A percentile compares a stretch with the other conserved stretches of the same genome.
These are phyloP conservation scores for Micromys minutus DNA, from an alignment of 2,113 vertebrate genomes.

Conservation along the genomic window DNA sequence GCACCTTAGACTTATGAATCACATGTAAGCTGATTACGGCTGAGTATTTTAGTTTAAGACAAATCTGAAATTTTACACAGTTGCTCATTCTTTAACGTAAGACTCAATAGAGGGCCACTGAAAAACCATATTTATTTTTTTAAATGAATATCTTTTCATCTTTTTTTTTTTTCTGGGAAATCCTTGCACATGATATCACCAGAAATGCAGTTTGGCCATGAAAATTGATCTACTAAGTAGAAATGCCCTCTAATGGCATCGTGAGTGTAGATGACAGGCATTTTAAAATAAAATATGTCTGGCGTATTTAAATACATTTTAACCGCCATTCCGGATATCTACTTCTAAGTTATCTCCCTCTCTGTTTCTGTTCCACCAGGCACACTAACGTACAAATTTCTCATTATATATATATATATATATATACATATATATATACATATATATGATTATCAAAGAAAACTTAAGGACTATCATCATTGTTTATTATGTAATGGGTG, in stretches of 20 bases:
- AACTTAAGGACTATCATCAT: background rate
- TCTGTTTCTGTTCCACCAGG: background rate
- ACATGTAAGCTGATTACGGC: constrained; percentile 31
- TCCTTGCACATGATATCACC: constrained; percentile 26
- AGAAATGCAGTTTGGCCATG: constrained; percentile 35
- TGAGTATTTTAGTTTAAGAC: constrained; percentile 58
- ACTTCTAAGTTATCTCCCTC: background rate
- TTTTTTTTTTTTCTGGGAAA: constrained; percentile 48
- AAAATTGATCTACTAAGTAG: constrained; percentile 38
- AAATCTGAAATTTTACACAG: constrained; percentile 59
- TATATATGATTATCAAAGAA: background rate
- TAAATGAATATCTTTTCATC: constrained; percentile 49
- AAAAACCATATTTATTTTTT: constrained; percentile 40
- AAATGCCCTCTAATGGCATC: background rate
- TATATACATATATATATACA: no score
- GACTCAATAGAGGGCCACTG: background rate
- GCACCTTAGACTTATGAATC: constrained; percentile 14
- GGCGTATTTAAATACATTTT: constrained; percentile 26
- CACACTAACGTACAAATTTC: background rate
- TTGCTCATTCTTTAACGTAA: constrained; percentile 54
- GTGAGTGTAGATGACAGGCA: background rate
- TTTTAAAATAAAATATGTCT: constrained; percentile 30
- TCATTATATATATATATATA: no score
- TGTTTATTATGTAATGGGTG: background rate
- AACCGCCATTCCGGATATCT: background rate